Percentiles rank a stretch among this genome's conserved stretches.
phyloP scores from a whole-genome alignment of 2,797 vertebrate species.

The Hapalemur alaotrensis region DNA sequence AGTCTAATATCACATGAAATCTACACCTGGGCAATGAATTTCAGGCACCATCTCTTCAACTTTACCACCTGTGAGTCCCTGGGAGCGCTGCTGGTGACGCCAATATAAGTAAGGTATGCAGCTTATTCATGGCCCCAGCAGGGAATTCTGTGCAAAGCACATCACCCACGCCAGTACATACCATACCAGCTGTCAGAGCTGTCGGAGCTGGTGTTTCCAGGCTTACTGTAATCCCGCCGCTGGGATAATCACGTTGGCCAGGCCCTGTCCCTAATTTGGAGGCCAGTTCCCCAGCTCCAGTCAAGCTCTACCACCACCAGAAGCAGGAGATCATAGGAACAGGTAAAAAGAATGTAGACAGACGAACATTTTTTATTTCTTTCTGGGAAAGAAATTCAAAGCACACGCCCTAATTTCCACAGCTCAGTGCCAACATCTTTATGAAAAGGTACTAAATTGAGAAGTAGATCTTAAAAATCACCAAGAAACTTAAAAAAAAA shows the following conservation, averaged over 20 bases:
- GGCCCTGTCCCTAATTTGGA: neutral
- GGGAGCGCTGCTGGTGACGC: neutral
- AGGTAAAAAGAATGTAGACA: neutral
- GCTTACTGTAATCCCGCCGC: neutral
- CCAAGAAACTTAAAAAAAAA: neutral
- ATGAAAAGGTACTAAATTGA: neutral
- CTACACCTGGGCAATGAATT: neutral
- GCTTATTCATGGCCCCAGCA: neutral
- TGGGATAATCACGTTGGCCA: neutral
- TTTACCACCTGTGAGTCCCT: neutral
- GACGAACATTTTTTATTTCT: neutral
- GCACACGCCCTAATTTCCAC: neutral
- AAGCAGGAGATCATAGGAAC: neutral
- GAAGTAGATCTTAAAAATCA: slow-evolving; percentile 4
- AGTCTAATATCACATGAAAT: neutral
- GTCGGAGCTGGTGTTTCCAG: neutral
- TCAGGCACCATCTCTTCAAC: neutral
- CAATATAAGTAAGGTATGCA: neutral
- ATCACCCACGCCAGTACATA: neutral
- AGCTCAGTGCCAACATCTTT: neutral
- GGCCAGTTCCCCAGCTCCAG: neutral
- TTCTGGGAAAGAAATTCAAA: slow-evolving; percentile 5
- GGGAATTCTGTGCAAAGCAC: neutral
- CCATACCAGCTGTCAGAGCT: neutral
- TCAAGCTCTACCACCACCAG: neutral